These are phyloP conservation scores for Agrypnus murinus DNA, from an alignment of 2,888 invertebrate species.

Conservation along the genomic window DNA sequence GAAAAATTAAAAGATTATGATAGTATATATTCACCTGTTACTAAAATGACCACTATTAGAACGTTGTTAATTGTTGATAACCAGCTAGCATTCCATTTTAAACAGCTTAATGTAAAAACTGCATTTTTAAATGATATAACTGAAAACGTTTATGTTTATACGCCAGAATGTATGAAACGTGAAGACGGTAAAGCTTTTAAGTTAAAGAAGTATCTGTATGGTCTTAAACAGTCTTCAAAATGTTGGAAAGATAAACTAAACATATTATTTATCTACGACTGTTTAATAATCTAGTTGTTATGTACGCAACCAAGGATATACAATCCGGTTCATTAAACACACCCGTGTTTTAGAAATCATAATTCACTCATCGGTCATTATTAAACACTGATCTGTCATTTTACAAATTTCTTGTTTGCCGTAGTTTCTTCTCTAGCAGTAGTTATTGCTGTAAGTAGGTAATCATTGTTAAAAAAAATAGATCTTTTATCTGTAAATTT, in stretches of 20 bases:
- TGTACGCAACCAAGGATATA: too few relatives aligned
- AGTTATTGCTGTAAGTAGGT: too few relatives aligned
- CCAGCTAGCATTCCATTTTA: conserved; percentile 53
- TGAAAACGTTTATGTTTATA: conserved; percentile 37
- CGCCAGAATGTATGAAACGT: conserved; percentile 41
- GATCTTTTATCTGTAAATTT: too few relatives aligned
- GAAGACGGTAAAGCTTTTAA: conserved; percentile 8
- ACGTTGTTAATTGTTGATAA: conserved; percentile 57
- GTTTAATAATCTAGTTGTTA: too few relatives aligned
- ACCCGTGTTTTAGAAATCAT: too few relatives aligned
- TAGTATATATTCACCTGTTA: conserved; percentile 61
- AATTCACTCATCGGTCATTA: too few relatives aligned
- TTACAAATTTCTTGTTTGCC: too few relatives aligned
- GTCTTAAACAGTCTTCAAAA: conserved; percentile 42
- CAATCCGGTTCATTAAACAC: too few relatives aligned
- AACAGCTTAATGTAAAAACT: conserved; percentile 55
- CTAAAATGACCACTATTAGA: conserved; percentile 58
- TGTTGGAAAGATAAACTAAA: conserved; percentile 41
- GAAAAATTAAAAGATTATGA: conserved; percentile 54
- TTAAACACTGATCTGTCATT: too few relatives aligned
- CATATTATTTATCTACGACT: too few relatives aligned
- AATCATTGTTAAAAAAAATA: too few relatives aligned
- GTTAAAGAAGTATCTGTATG: conserved; percentile 39
- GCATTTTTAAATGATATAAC: conserved; percentile 54
- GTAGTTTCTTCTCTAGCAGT: too few relatives aligned